Evolutionary conservation across 2,113 vertebrate species (phyloP).

Genomic region (Thamnaconus septentrionalis): DNA sequence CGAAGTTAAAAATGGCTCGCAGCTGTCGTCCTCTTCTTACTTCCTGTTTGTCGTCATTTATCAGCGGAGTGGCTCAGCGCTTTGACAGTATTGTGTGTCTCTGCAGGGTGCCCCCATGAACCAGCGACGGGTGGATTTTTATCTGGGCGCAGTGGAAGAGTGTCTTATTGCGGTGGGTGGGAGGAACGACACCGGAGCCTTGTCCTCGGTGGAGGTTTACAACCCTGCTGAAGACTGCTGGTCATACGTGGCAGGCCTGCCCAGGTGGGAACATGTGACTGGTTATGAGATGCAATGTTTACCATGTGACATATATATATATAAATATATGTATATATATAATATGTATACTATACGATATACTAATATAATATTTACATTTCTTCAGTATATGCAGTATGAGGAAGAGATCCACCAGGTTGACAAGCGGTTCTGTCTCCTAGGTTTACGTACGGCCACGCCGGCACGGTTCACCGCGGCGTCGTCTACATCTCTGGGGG

Average conservation of each 20-base stretch:
- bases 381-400: no score
- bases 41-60: neutral
- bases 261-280: conserved; percentile 75
- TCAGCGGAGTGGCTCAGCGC: neutral
- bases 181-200: conserved; percentile 85
- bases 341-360: no score
- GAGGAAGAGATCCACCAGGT: no score
- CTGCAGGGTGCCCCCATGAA: conserved; percentile 90
- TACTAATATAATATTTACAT: no score
- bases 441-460: conserved; percentile 92
- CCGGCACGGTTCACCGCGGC: conserved; percentile 85
- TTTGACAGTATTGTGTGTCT: conserved; percentile 8
- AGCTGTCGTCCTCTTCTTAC: no score
- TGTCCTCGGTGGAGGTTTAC: conserved; percentile 92
- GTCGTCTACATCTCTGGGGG: conserved; percentile 92
- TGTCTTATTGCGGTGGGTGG: conserved; percentile 92
- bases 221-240: conserved; percentile 86
- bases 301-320: no score
- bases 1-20: no score
- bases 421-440: neutral
- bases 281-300: neutral
- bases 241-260: conserved; percentile 87
- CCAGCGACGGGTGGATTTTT: conserved; percentile 91
- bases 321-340: no score
- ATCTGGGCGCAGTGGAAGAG: conserved; percentile 84